phyloP scores from a whole-genome alignment of 2,113 vertebrate species.

The Nothocercus julius region DNA sequence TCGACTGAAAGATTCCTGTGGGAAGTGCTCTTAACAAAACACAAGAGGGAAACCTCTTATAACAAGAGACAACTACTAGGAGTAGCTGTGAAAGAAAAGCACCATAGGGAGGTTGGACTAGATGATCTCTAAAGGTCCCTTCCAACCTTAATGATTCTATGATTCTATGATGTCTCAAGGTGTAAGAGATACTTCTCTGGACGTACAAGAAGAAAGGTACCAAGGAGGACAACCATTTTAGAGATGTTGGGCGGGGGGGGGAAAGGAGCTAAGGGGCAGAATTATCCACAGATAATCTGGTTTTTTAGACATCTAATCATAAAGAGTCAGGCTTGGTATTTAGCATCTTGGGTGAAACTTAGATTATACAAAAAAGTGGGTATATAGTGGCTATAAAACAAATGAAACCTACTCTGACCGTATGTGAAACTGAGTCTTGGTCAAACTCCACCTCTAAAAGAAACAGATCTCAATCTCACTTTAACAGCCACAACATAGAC shows the following conservation, averaged over 20 bases:
- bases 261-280: background rate
- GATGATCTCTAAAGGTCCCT: no score
- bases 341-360: background rate
- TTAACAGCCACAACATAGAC: background rate
- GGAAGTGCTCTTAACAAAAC: background rate
- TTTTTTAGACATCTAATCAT: background rate
- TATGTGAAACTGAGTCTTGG: background rate
- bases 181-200: accelerated
- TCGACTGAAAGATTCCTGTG: background rate
- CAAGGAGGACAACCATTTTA: background rate
- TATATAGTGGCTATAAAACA: background rate
- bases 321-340: background rate
- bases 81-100: background rate
- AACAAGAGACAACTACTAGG: background rate
- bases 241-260: background rate
- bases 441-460: background rate
- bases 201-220: background rate
- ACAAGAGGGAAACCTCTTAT: background rate
- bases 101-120: no score
- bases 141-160: no score
- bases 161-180: background rate
- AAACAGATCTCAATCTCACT: background rate
- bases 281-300: background rate
- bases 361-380: background rate
- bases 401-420: background rate